A percentile compares a stretch with the other conserved stretches of the same genome.
phyloP scores from a whole-genome alignment of 2,888 invertebrate genomes.

The Zhengitettix transpicula region DNA sequence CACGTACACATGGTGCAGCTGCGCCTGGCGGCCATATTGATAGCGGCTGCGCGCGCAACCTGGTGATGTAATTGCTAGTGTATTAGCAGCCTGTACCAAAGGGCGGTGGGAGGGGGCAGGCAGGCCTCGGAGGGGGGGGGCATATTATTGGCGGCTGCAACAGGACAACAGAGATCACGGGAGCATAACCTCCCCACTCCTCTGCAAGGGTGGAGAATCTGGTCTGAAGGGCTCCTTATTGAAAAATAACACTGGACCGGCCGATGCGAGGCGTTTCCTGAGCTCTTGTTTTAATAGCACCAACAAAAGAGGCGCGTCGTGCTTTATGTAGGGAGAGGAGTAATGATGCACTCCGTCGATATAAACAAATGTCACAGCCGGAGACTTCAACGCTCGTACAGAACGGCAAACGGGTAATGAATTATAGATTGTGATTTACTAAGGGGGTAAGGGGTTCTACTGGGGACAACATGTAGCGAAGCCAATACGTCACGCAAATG shows the following conservation, averaged over 20 bases:
- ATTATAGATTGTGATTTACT: too few relatives aligned
- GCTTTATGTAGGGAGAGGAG: too few relatives aligned
- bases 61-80: neutral
- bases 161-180: neutral
- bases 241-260: neutral
- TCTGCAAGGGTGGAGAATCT: neutral
- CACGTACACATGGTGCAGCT: neutral
- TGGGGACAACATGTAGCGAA: too few relatives aligned
- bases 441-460: too few relatives aligned
- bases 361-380: too few relatives aligned
- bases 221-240: neutral
- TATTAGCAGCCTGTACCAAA: neutral
- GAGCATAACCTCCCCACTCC: neutral
- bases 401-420: too few relatives aligned
- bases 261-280: neutral
- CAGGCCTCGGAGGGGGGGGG: neutral
- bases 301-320: too few relatives aligned
- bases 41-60: neutral
- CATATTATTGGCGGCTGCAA: neutral
- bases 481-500: too few relatives aligned
- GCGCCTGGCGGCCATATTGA: neutral
- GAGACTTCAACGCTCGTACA: too few relatives aligned
- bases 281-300: too few relatives aligned
- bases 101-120: neutral
- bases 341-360: too few relatives aligned